A percentile compares a stretch with the other conserved stretches of the same genome.
phyloP scores from a whole-genome alignment of 2,797 vertebrate species.

The Gambelia wislizenii region DNA sequence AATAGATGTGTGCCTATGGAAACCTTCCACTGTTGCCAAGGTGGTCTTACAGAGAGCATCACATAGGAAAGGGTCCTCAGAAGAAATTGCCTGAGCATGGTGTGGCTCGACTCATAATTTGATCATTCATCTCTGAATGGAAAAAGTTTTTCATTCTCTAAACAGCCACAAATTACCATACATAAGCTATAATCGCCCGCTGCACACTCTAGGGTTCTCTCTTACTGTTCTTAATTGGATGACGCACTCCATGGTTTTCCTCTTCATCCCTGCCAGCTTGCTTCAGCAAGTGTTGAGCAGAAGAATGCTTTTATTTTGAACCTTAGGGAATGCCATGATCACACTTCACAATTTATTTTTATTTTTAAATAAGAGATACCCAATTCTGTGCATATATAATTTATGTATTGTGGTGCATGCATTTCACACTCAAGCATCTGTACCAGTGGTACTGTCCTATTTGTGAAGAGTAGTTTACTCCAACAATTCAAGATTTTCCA shows the following conservation, averaged over 20 bases:
- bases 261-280: constrained; percentile 37
- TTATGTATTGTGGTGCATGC: background rate
- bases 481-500: too few species aligned
- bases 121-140: constrained; percentile 44
- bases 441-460: background rate
- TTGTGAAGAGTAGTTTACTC: too few species aligned
- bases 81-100: background rate
- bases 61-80: background rate
- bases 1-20: background rate
- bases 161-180: constrained; percentile 65
- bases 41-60: too few species aligned
- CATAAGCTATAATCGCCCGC: constrained; percentile 58
- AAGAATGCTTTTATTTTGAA: constrained; percentile 47
- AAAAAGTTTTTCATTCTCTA: constrained; percentile 46
- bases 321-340: constrained; percentile 40
- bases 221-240: constrained; percentile 71
- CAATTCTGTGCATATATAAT: background rate
- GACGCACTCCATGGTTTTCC: constrained; percentile 40
- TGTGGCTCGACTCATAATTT: constrained; percentile 41
- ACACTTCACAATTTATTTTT: background rate
- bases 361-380: background rate
- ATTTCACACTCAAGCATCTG: background rate
- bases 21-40: background rate
- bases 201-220: constrained; percentile 54
- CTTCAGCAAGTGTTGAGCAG: constrained; percentile 27